These are phyloP conservation scores for Baronia brevicornis DNA, from an alignment of 2,888 invertebrate species.

Conservation along the genomic window DNA sequence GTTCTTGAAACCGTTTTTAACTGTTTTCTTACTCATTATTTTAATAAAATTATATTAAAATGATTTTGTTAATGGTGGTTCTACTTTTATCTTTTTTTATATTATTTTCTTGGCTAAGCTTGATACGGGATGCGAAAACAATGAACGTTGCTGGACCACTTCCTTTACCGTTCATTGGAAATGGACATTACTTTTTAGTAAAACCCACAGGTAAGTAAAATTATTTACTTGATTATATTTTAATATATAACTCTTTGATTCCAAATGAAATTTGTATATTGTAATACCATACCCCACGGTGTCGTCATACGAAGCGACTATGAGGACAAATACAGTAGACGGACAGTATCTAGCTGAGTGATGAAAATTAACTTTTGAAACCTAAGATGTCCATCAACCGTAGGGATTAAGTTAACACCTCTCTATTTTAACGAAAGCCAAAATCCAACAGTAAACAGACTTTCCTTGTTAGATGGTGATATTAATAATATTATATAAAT, in stretches of 20 bases:
- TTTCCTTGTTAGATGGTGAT: too few relatives aligned
- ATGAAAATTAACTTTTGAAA: too few relatives aligned
- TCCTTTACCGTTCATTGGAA: slow-evolving; percentile 65
- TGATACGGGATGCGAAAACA: slow-evolving; percentile 27
- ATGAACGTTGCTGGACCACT: slow-evolving; percentile 42
- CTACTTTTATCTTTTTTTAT: slow-evolving; percentile 14
- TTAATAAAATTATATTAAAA: not conserved
- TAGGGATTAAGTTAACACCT: too few relatives aligned
- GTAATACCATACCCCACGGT: too few relatives aligned
- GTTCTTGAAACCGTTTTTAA: not conserved
- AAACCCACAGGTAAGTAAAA: slow-evolving; percentile 19
- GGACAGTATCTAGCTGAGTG: too few relatives aligned
- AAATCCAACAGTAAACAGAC: too few relatives aligned
- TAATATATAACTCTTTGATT: slow-evolving; percentile 43
- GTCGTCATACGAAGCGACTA: too few relatives aligned
- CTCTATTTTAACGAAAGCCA: too few relatives aligned
- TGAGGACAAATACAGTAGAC: too few relatives aligned
- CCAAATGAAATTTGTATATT: too few relatives aligned
- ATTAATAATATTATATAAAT: not conserved
- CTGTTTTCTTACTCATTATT: not conserved
- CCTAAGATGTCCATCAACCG: too few relatives aligned
- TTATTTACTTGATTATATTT: not conserved
- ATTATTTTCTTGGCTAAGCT: slow-evolving; percentile 35
- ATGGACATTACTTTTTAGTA: slow-evolving; percentile 50
- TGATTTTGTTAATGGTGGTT: slow-evolving; percentile 15